Percentiles rank a stretch among this genome's conserved stretches.
Conservation (phyloP, 64 coral and sea anemone genomes). For the Pachyseris speciosa region DNA sequence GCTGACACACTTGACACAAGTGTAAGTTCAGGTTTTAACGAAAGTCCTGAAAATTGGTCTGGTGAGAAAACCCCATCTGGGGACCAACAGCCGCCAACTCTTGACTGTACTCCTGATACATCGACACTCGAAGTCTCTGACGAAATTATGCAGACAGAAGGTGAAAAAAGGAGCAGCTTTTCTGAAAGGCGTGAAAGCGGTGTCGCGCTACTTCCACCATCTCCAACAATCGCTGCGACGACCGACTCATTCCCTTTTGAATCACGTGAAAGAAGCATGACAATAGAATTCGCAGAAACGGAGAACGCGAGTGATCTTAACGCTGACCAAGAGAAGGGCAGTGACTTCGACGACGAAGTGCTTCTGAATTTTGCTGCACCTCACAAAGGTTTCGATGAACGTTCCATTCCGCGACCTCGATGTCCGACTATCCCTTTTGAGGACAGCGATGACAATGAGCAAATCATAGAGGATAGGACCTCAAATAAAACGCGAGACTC, state of each 20-base stretch:
- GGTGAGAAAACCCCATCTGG: neutral
- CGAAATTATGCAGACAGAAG: neutral
- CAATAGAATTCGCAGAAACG: slow-evolving; percentile 9
- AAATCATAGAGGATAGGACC: neutral
- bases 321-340: neutral
- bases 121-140: slow-evolving; percentile 3
- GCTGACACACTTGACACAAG: neutral
- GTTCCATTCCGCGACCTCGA: neutral
- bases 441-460: neutral
- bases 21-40: slow-evolving; percentile 41
- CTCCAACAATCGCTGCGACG: neutral
- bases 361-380: neutral
- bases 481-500: neutral
- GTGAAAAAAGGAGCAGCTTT: neutral
- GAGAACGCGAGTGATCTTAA: neutral
- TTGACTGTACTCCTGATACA: neutral
- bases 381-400: neutral
- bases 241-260: neutral
- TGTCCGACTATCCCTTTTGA: slow-evolving; percentile 9
- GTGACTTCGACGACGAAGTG: neutral
- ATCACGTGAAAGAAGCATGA: neutral
- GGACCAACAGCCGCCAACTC: neutral
- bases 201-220: slow-evolving; percentile 7
- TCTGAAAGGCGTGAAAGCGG: slow-evolving; percentile 22
- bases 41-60: neutral